Evolutionary conservation across 2,888 invertebrate genomes (phyloP).

Genomic region (Embidobia sp.): DNA sequence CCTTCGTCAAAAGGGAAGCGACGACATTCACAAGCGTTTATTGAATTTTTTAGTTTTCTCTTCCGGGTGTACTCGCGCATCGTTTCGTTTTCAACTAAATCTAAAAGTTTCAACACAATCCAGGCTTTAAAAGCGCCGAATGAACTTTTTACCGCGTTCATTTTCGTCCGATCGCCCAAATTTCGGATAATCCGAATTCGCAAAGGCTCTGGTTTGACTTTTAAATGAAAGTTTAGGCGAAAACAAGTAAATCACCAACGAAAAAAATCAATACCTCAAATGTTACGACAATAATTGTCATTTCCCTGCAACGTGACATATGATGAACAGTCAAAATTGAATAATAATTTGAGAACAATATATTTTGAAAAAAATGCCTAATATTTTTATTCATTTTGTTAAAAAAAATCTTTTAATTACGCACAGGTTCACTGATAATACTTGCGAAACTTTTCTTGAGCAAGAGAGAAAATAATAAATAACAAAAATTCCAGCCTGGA

Average conservation of each 20-base stretch:
- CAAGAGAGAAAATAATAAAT: too few species aligned
- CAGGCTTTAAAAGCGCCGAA: conserved; percentile 15
- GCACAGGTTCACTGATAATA: too few species aligned
- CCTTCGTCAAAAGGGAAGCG: conserved; percentile 27
- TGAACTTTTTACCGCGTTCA: not conserved
- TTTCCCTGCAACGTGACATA: too few species aligned
- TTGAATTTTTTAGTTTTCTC: conserved; percentile 43
- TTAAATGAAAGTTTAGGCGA: not conserved
- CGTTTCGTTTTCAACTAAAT: conserved; percentile 38
- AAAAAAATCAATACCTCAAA: too few species aligned
- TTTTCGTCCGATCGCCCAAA: not conserved
- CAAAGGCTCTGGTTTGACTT: not conserved
- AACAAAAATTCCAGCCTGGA: too few species aligned
- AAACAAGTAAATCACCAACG: not conserved
- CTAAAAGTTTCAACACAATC: conserved; percentile 28
- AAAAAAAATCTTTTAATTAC: too few species aligned
- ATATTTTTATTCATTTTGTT: too few species aligned
- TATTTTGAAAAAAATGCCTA: too few species aligned
- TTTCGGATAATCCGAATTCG: not conserved
- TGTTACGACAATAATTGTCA: too few species aligned
- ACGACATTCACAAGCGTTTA: conserved; percentile 43
- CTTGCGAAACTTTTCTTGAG: too few species aligned
- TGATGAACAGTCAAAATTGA: too few species aligned
- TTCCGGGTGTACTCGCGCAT: conserved; percentile 22
- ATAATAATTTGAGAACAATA: too few species aligned